Percentiles rank a stretch among this genome's conserved stretches.
phyloP scores from a whole-genome alignment of 2,113 vertebrate species.

The Geococcyx californianus region DNA sequence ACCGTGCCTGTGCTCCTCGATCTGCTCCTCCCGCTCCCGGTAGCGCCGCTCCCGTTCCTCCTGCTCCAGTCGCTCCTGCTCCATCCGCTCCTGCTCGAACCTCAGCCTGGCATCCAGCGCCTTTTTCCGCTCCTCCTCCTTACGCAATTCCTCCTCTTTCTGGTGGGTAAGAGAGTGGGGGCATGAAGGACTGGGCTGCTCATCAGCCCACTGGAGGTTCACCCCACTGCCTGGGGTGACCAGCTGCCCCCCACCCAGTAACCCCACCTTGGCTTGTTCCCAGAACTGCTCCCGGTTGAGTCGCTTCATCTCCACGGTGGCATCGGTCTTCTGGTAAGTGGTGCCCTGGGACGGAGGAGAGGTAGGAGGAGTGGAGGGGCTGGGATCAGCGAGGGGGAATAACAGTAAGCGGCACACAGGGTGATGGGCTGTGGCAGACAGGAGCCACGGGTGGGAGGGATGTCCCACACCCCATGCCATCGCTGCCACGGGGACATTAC shows the following conservation, averaged over 20 bases:
- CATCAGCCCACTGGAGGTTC: accelerated
- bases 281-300: slow-evolving; percentile 98
- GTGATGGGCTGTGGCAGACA: neutral
- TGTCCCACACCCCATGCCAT: accelerated
- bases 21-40: slow-evolving; percentile 90
- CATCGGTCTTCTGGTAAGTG: slow-evolving; percentile 94
- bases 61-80: slow-evolving; percentile 93
- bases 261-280: slow-evolving; percentile 93
- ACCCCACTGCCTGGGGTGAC: accelerated
- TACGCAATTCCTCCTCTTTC: slow-evolving; percentile 89
- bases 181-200: neutral
- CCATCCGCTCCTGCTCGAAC: slow-evolving; percentile 87
- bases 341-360: slow-evolving; percentile 82
- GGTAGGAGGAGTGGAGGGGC: neutral
- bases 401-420: neutral
- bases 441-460: neutral
- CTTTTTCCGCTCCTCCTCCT: slow-evolving; percentile 86
- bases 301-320: slow-evolving; percentile 96
- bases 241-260: accelerated
- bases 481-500: slow-evolving; percentile 53
- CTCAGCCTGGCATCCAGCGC: slow-evolving; percentile 87
- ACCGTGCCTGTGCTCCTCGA: slow-evolving; percentile 91
- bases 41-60: slow-evolving; percentile 86
- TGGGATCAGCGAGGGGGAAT: neutral
- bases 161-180: slow-evolving; percentile 11